phyloP scores from a whole-genome alignment of 35 echinoderm and acorn worm species.

The Eucidaris tribuloides region DNA sequence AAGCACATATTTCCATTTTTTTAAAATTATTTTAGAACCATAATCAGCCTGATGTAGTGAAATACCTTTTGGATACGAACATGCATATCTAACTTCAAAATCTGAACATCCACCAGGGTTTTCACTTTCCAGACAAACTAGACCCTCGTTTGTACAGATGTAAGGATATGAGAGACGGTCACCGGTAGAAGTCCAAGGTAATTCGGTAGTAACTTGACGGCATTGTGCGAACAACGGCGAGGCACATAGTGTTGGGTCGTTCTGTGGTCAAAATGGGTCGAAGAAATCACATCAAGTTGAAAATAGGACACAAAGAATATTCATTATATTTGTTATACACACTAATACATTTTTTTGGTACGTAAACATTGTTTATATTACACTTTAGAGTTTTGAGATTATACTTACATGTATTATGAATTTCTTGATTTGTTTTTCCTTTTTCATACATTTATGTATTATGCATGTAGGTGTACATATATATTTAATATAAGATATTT shows the following conservation, averaged over 20 bases:
- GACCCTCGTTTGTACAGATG: conserved; percentile 20
- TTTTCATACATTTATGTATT: no score
- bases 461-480: no score
- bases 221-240: conserved; percentile 38
- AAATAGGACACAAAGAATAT: not conserved
- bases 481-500: no score
- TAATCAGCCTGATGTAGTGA: no score
- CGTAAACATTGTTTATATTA: no score
- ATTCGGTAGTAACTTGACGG: not conserved
- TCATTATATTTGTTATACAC: not conserved
- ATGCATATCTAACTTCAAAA: conserved; percentile 49
- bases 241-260: not conserved
- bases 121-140: not conserved
- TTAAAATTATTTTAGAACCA: no score
- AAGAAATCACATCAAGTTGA: not conserved
- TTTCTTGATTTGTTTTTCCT: no score
- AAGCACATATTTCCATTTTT: no score
- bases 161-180: conserved; percentile 25
- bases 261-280: not conserved
- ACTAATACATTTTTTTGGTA: no score
- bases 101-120: conserved; percentile 5
- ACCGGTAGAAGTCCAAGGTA: not conserved
- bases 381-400: no score
- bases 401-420: no score
- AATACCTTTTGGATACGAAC: conserved; percentile 37